These are phyloP conservation scores for Invenusta paracnida DNA, from an alignment of 2,888 invertebrate genomes.

Conservation along the genomic window DNA sequence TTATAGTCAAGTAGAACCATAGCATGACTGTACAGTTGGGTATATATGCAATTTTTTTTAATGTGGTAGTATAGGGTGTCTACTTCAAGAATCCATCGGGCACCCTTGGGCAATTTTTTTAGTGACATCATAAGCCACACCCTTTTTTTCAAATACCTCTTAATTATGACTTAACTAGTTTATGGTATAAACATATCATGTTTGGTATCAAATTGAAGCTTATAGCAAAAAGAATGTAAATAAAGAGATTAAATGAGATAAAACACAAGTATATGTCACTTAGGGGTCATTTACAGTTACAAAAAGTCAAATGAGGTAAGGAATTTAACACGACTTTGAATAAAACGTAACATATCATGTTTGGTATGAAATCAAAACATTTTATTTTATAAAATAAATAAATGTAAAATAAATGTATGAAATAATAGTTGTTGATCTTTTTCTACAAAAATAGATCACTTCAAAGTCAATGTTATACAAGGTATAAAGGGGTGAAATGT, in stretches of 20 bases:
- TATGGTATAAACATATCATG: constrained; percentile 29
- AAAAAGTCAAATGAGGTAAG: neutral
- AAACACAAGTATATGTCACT: neutral
- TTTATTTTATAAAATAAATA: constrained; percentile 8
- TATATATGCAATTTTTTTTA: neutral
- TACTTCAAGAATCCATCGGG: neutral
- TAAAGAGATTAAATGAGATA: constrained; percentile 6
- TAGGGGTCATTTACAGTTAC: neutral
- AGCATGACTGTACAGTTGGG: neutral
- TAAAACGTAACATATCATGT: constrained; percentile 17
- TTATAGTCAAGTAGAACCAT: neutral
- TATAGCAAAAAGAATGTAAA: neutral
- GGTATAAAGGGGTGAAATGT: constrained; percentile 6
- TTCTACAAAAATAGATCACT: constrained; percentile 24
- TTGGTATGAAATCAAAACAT: constrained; percentile 15
- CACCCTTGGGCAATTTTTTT: neutral
- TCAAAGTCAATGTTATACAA: constrained; percentile 15
- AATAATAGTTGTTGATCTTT: constrained; percentile 10
- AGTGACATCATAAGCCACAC: neutral
- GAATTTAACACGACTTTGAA: constrained; percentile 11
- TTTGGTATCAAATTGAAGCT: neutral
- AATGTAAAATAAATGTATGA: too few species aligned
- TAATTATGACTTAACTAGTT: constrained; percentile 24
- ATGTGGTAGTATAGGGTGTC: constrained; percentile 12
- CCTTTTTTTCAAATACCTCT: neutral